Evolutionary conservation across 2,113 vertebrate genomes (phyloP).

Genomic region (human): GRCh38 chr2:98924001-98924500

Average conservation of each 20-base stretch:
- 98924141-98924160: neutral
- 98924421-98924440: neutral
- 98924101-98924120: neutral
- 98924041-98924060: neutral
- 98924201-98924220: fast-evolving
- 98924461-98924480: no score
- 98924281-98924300: neutral
- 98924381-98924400: neutral
- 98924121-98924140: neutral
- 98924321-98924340: neutral
- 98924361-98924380: neutral
- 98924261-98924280: neutral
- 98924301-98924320: neutral
- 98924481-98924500: fast-evolving
- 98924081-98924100: conserved; percentile 28
- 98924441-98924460: neutral
- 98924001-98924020: neutral
- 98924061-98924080: neutral
- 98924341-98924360: neutral
- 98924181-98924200: neutral
- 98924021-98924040: neutral
- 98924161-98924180: neutral
- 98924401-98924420: neutral
- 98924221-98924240: neutral
- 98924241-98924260: neutral